Base-by-base conservation (phyloP, 2,113 vertebrate genomes). In the Coptodon bakossiorum region DNA sequence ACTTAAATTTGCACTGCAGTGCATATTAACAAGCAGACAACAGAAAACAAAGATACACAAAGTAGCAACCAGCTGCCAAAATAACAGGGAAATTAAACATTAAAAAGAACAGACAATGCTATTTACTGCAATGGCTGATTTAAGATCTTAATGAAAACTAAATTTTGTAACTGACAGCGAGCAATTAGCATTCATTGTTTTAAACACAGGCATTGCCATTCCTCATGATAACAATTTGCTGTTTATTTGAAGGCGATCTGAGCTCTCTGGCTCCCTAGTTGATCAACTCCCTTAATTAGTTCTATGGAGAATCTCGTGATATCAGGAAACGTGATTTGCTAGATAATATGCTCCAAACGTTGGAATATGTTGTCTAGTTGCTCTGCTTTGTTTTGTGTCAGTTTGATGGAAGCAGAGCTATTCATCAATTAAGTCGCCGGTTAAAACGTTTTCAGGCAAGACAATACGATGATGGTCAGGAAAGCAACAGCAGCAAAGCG, bases 221-320 rank as follows among this genome's bases (percentile, higher is more conserved):
- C 2, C 59, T 86, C 81, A 22, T 76, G 76, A 80, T 54, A 81
- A 63, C 81, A 89, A 92, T 89, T 88, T 88, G 89, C 59, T 3
- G n/a, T 90, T 89, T 63, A 83, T 83, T 88, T 85, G 81, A 90
- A 91, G 87, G 85, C 86, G 66, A 88, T 90, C 76, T 50, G 73
- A 12, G 85, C 86, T 83, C 71, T 57, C 27, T 6, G 50, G 68
- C 83, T 84, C 83, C 87, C 73, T 19, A 29, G 73, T 78, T 78
- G 45, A 78, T 78, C 24, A 78, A 63, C 79, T 61, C 56, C 63
- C 40, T 90, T 84, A 80, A 86, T 88, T 90, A 83, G 82, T 61
- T 87, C 88, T 40, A 38, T 34, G 36, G 78, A 88, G 86, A 85
- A 56, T 50, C 16, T 79, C 1, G 16, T 48, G 52, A 61, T 79